phyloP scores from a whole-genome alignment of 2,113 vertebrate genomes.

The Mormoops blainvillei region DNA sequence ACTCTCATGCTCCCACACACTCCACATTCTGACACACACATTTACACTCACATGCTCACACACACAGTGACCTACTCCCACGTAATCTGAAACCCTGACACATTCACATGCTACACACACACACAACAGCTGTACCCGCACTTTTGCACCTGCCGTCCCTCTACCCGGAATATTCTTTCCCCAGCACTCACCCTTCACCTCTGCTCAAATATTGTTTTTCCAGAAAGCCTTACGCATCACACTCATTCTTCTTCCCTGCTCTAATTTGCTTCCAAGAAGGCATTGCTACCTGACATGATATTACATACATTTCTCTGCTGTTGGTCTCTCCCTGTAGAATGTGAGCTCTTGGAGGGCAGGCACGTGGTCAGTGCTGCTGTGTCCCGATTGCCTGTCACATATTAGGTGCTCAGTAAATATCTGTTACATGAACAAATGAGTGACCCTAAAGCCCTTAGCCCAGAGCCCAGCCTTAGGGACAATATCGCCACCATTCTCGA shows the following conservation, averaged over 20 bases:
- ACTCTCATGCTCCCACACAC: background rate
- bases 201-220: background rate
- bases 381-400: background rate
- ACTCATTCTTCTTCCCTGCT: background rate
- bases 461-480: accelerated
- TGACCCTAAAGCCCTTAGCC: background rate
- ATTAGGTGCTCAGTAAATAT: background rate
- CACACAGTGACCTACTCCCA: background rate
- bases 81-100: background rate
- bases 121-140: too few relatives aligned
- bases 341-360: background rate
- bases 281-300: background rate
- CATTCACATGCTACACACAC: background rate
- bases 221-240: background rate
- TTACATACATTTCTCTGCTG: background rate
- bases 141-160: background rate
- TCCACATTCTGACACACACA: background rate
- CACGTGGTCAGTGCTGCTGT: background rate
- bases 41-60: background rate
- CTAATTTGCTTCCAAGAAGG: background rate
- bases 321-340: background rate
- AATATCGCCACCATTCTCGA: background rate
- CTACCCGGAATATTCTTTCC: background rate
- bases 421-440: background rate
- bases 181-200: background rate